Base-by-base conservation (phyloP, 2,113 vertebrate genomes). In the Tetrao urogallus region DNA sequence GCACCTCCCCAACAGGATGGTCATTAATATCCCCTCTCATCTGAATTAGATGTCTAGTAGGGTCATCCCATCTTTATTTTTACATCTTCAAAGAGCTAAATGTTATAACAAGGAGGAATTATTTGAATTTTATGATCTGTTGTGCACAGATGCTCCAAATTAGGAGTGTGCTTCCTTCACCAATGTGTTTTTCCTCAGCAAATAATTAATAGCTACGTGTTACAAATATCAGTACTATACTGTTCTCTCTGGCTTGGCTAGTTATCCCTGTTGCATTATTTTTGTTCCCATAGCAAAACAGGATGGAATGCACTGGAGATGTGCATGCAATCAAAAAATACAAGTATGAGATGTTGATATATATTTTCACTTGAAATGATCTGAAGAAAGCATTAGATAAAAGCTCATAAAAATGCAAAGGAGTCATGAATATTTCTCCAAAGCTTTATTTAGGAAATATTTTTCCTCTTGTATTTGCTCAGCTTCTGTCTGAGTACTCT, bases 391-490 rank as follows among this genome's bases (percentile, higher is more conserved):
- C 45, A 25, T 75, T 65, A 72, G 22, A 13, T 24, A 86, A 90
- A 90, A 85, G 32, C 38, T 89, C 58, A 66, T 47, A 73, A 85
- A 79, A 91, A 67, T 65, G 27, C 30, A 70, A 87, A 67, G 24
- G 32, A 89, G 14, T 27, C 34, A 38, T 21, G 24, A 52, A 36
- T 27, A 11, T 69, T 82, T 85, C 2, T 15, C 78, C 40, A 16
- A 64, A 75, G 43, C 47, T 43, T 84, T 85, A 73, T 45, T 84
- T 72, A 70, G 71, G 28, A 72, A 76, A 47, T 74, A 89, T 79
- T 61, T 12, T 50, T 79, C 48, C 61, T 64, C 36, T 69, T 40
- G 32, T 60, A 65, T 79, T 89, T 76, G 19, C 25, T 86, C 56
- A 42, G 17, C 32, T 88, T 78, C 82, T 82, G 52, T 34, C 25